These are phyloP conservation scores for Bombus confusus DNA, from an alignment of 1,140 invertebrate species.

Conservation along the genomic window DNA sequence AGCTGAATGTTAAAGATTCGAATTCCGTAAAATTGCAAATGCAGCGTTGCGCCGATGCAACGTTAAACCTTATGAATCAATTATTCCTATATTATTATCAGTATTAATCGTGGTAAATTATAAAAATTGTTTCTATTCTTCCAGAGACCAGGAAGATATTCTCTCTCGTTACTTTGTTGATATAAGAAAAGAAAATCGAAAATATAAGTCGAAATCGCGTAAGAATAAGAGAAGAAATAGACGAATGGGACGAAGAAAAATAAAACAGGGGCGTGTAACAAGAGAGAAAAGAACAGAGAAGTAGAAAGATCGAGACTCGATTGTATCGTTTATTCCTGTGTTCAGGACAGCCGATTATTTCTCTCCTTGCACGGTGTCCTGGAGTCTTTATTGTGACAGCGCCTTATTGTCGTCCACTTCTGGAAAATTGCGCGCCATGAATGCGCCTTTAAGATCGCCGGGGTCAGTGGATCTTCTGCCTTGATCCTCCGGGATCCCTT, in stretches of 20 bases:
- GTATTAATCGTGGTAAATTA: not conserved
- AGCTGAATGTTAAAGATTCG: too few species aligned
- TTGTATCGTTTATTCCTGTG: conserved; percentile 76
- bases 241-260: not conserved
- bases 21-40: too few species aligned
- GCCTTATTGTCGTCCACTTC: conserved; percentile 76
- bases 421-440: conserved; percentile 78
- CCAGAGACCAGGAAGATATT: not conserved
- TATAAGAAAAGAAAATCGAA: not conserved
- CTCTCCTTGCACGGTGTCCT: conserved; percentile 45
- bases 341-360: conserved; percentile 69
- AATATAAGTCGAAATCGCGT: not conserved
- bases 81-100: not conserved
- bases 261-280: conserved; percentile 1
- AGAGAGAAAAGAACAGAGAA: not conserved
- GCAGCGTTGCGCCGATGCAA: too few species aligned
- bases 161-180: not conserved
- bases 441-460: conserved; percentile 65
- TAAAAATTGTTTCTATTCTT: not conserved
- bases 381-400: conserved; percentile 76
- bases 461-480: conserved; percentile 47
- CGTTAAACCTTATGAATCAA: too few species aligned
- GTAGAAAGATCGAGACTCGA: conserved; percentile 61
- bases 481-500: conserved; percentile 44
- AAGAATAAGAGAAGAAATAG: not conserved